phyloP scores from a whole-genome alignment of 2,797 vertebrate species.

The Microcaecilia unicolor region DNA sequence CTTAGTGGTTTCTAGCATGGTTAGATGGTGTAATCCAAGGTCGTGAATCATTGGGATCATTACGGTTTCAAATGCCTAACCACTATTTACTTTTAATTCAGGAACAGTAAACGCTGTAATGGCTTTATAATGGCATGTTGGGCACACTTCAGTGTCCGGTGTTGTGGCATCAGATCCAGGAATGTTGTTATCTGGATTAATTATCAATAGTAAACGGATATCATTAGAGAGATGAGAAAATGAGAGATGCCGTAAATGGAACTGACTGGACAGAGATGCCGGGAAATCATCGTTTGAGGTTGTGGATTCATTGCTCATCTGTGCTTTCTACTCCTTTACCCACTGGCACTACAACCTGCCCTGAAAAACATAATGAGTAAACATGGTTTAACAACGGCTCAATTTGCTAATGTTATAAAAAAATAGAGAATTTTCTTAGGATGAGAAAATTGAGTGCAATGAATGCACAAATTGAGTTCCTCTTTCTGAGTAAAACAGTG shows the following conservation, averaged over 20 bases:
- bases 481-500: too few species aligned
- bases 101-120: slow-evolving; percentile 50
- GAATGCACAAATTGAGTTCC: too few species aligned
- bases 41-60: slow-evolving; percentile 26
- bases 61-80: slow-evolving; percentile 37
- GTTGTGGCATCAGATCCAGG: slow-evolving; percentile 42
- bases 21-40: slow-evolving; percentile 25
- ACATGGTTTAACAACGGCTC: too few species aligned
- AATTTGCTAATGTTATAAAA: too few species aligned
- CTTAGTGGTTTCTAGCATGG: slow-evolving; percentile 2
- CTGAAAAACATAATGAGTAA: too few species aligned
- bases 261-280: slow-evolving; percentile 23
- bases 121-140: slow-evolving; percentile 54
- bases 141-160: slow-evolving; percentile 59
- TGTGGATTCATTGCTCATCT: too few species aligned
- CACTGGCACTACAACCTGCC: too few species aligned
- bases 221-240: slow-evolving; percentile 43
- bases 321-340: too few species aligned
- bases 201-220: slow-evolving; percentile 46
- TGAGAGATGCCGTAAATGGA: slow-evolving; percentile 28
- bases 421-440: too few species aligned
- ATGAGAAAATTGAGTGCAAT: too few species aligned
- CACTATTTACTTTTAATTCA: slow-evolving; percentile 53
- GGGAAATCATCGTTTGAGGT: neutral
- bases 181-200: slow-evolving; percentile 59